Base-by-base conservation (phyloP, 2,888 invertebrate genomes). In the Coremacera marginata region DNA sequence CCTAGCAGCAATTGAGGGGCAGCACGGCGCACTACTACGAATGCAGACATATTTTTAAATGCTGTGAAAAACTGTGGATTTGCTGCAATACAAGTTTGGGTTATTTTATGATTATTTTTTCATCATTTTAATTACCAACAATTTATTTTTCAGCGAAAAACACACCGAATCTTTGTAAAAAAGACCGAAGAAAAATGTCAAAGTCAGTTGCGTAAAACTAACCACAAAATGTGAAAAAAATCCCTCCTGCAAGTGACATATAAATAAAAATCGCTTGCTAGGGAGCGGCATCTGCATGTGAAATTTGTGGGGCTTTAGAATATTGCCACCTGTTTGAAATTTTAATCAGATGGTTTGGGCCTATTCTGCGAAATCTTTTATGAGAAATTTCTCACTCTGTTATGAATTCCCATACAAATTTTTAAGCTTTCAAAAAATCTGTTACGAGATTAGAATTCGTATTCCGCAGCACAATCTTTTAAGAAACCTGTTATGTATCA, bases 141-240 rank as follows among this genome's bases (percentile, higher is more conserved):
- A 62, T 31, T 25, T 34, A n/a, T 70, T 62, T 44, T 44, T 49
- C 22, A 55, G 3, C 60, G 75, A 60, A 76, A 63, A 70, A 55
- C 75, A 75, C 25, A 77, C 70, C 31, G 9, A 34, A 62, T 31
- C 9, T 49, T 16, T 14, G 19, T 8, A 25, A 25, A 19, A 52
- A 11, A 37, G 19, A 51, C 37, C 52, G 7, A 70, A 44, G 22
- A 37, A 55, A 65, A 11, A 55, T 25, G 34, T 67, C 31, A 71
- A 71, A 34, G 34, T 49, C 81, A 88, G 86, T 88, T 88, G 88
- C 88, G 88, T 88, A 88, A 88, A 88, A 87, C 88, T 86, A 85
- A 85, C 84, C 82, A 83, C 80, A 81, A 84, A 84, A 80, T 72
- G 55, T 76, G 75, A 73, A 80, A 77, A 73, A 70, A 37, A 34